Evolutionary conservation across 2,797 vertebrate species (phyloP), one percentile per base, ranked within the genome.

Genomic region (Schizopygopsis pylzovi): DNA sequence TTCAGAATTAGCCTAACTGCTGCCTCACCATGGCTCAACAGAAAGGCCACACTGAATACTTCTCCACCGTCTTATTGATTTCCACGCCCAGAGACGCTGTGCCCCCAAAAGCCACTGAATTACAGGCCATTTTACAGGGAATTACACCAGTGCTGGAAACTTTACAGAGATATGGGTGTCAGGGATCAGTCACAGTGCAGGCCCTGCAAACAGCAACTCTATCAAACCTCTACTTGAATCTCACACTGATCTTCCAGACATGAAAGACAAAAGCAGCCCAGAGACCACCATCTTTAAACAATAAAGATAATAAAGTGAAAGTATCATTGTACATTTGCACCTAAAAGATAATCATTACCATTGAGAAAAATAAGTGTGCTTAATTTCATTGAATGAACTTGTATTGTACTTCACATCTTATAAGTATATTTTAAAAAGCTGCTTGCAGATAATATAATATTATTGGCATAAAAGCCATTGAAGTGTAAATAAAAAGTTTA

Each of bases 131-230:
- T 98, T 97, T 97, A 97, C 95, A 96, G 94, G 88, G 96, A 98
- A 98, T 97, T 97, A 97, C 96, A 97, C 96, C 95, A 96, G 96
- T 96, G 95, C 94, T 93, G 94, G 96, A 97, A 97, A 98, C 96
- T 97, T 97, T 96, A 97, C 96, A 94, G 95, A 94, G 94, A 96
- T 94, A 92, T 92, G 93, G 94, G 94, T 96, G 96, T 94, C 96
- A 92, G 49, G 89, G 95, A 92, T 86, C 90, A 85, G 89, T 92
- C 88, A 83, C 78, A 78, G 85, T 20, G 20, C 71, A 28, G 49
- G 10, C 68, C 22, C 28, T 33, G 49, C 43, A 87, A 85, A 84
- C 49, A 41, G 76, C 20, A 79, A 79, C 79, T 79, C 15, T 5
- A 39, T 80, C 70, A 15, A 39, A 78, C 63, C 41, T 47, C 61